These are phyloP conservation scores for Pelobates fuscus DNA, from an alignment of 2,113 vertebrate species.

Conservation along the genomic window DNA sequence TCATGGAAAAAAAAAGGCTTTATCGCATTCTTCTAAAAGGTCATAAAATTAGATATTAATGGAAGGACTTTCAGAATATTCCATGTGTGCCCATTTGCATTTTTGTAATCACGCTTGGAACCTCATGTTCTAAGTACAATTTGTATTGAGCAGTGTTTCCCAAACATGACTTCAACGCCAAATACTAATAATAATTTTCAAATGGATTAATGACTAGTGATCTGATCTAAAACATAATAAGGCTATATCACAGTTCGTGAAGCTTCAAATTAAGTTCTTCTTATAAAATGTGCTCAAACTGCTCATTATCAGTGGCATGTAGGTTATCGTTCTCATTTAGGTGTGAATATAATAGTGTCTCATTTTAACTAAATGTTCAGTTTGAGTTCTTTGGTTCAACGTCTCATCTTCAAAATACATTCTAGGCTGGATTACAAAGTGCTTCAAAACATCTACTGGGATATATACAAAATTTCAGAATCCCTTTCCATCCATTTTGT, in stretches of 20 bases:
- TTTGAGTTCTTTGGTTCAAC: neutral
- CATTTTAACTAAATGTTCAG: neutral
- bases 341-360: slow-evolving; percentile 14
- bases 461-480: neutral
- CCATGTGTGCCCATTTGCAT: neutral
- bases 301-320: slow-evolving; percentile 25
- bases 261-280: slow-evolving; percentile 24
- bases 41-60: neutral
- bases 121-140: neutral
- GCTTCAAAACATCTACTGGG: neutral
- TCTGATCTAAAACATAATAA: slow-evolving; percentile 15
- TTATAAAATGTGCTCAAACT: slow-evolving; percentile 24
- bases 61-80: neutral
- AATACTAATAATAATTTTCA: slow-evolving; percentile 1
- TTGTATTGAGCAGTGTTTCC: neutral
- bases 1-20: neutral
- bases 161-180: neutral
- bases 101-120: neutral
- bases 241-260: slow-evolving; percentile 4
- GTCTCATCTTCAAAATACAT: neutral
- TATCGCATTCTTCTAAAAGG: neutral
- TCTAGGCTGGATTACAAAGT: neutral
- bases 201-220: slow-evolving; percentile 17
- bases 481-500: no score
- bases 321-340: slow-evolving; percentile 3